These are phyloP conservation scores for Vulpes lagopus DNA, from an alignment of 2,113 vertebrate genomes.

Conservation along the genomic window DNA sequence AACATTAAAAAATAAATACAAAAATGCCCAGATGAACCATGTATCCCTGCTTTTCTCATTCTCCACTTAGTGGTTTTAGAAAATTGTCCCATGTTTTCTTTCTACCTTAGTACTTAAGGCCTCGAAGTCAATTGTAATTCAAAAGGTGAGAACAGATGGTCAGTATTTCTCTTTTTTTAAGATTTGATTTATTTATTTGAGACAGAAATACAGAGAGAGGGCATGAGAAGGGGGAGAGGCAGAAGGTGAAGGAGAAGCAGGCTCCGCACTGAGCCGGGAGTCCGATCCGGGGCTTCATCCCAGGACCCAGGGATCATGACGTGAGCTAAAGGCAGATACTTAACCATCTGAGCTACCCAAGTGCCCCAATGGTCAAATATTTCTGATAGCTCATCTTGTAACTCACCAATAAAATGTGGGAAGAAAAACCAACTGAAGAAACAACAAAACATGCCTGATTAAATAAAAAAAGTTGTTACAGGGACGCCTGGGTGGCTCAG, in stretches of 20 bases:
- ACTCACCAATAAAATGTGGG: background rate
- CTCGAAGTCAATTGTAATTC: constrained; percentile 79
- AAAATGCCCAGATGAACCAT: constrained; percentile 78
- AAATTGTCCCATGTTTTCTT: constrained; percentile 74
- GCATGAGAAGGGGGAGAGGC: no score
- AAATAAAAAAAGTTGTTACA: background rate
- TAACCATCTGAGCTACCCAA: no score
- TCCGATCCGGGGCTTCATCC: no score
- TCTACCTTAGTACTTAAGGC: constrained; percentile 77
- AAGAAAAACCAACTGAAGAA: constrained; percentile 21
- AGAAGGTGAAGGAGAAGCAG: no score
- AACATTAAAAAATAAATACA: constrained; percentile 66
- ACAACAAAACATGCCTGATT: background rate
- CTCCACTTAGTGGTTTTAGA: constrained; percentile 82
- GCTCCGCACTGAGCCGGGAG: no score
- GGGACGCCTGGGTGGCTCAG: no score
- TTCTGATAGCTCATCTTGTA: constrained; percentile 49
- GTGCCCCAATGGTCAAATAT: constrained; percentile 26
- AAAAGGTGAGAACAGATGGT: constrained; percentile 77
- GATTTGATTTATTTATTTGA: no score
- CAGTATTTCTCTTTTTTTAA: constrained; percentile 53
- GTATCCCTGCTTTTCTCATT: constrained; percentile 62
- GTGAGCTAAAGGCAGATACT: no score
- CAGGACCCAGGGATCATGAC: no score
- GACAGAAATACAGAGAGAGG: no score